Evolutionary conservation across 2,797 vertebrate species (phyloP), one percentile per base, ranked within the genome.

Genomic region (Heteromormyrus szaboi): DNA sequence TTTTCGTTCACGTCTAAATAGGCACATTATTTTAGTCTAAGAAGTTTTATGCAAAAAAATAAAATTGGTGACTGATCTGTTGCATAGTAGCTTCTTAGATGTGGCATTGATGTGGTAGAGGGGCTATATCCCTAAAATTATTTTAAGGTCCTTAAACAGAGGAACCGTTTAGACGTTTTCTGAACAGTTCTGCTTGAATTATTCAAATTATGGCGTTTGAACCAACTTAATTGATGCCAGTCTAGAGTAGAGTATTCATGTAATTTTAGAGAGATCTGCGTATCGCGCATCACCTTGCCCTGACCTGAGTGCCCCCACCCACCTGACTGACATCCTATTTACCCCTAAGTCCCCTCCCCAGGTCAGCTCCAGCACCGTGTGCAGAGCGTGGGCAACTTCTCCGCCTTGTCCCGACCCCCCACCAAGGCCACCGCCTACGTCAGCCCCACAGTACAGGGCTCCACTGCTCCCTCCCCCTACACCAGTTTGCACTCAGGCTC

Each of bases 391-490:
- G 97, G 98, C 22, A 98, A 97, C 92, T 99, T 99, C 93, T 96
- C 97, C 1, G 94, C 96, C 87, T 95, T 96, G 29, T 90, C 94
- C 44, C 96, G 98, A 68, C 96, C 97, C 72, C 96, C 97, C 11
- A 93, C 98, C 2, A 99, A 99, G 95, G 98, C 98, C 91, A 99
- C 98, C 7, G 98, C 98, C 41, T 99, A 99, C 0, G 98, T 99
- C 79, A 99, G 98, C 93, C 98, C 98, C 9, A 99, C 98, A 0
- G 95, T 99, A 86, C 98, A 99, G 94, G 97, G 97, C 81, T 94
- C 95, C 90, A 93, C 92, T 88, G 91, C 93, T 12, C 92, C 96
- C 92, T 94, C 97, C 85, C 90, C 95, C 86, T 97, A 98, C 85
- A 93, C 91, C 59, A 97, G 94, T 91, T 93, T 96, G 0, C 96